Base-by-base conservation (phyloP, 2,797 vertebrate species). In the Poecilia velifera region DNA sequence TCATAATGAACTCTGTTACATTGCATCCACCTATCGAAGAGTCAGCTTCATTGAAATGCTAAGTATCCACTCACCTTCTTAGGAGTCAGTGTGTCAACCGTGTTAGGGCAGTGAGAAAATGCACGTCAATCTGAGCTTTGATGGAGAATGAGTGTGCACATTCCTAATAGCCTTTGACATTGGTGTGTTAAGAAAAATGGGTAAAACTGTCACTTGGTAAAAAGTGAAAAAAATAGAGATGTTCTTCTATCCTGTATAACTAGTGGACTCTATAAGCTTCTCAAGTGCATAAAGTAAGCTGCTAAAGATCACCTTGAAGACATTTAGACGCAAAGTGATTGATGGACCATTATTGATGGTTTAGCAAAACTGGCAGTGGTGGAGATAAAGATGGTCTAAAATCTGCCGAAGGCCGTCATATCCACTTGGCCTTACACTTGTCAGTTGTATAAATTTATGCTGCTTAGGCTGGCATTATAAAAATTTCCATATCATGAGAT, bases 41-140 rank as follows among this genome's bases (percentile, higher is more conserved):
- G 64, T 62, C 39, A 14, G 57, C 59, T 88, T 93, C 88, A 94
- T 94, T 94, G 88, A 87, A 79, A 95, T 94, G 90, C 93, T 81
- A 81, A 83, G 74, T 72, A 18, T 73, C 76, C 43, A 49, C 66
- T 93, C 87, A 89, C 90, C 87, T 91, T 91, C 87, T 62, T 62
- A 79, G 68, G 82, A 91, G 80, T 76, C 71, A 88, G 78, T 82
- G 84, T 89, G 88, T 80, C 77, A 41, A 88, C 79, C 81, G 91
- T 91, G 91, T 93, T 89, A 90, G 88, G 88, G 87, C 88, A 93
- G 85, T 89, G 85, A 91, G 79, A 74, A 83, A 89, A 82, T 88
- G 90, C 78, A 87, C 76, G 80, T 93, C 90, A 90, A 77, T 89
- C 85, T 76, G 59, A 87, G 81, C 84, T 86, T 84, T 90, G 80